A percentile compares a stretch with the other conserved stretches of the same genome.
Evolutionary conservation across 2,797 vertebrate genomes (phyloP).

Genomic region (Dromococcyx pavoninus): DNA sequence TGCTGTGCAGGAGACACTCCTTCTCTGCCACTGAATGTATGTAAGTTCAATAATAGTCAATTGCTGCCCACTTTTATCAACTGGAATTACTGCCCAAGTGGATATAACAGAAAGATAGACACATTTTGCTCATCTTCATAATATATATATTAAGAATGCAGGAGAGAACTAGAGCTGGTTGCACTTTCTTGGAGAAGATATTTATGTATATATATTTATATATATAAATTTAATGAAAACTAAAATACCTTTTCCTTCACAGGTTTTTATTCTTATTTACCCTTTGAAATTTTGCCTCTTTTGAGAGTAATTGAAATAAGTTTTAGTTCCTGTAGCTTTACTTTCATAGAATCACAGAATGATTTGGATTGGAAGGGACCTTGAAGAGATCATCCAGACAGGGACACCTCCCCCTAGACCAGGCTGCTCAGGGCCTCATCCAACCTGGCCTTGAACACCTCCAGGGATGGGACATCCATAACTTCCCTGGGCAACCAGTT

Average conservation of each 20-base stretch:
- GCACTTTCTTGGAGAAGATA: neutral
- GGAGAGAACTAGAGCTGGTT: neutral
- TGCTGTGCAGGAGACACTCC: neutral
- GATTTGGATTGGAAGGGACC: too few species aligned
- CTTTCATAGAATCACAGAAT: too few species aligned
- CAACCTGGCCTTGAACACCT: too few species aligned
- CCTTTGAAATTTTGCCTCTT: neutral
- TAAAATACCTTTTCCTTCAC: neutral
- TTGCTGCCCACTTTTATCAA: neutral
- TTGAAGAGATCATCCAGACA: too few species aligned
- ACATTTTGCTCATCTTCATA: neutral
- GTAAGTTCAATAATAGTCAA: rapidly evolving
- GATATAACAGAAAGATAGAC: neutral
- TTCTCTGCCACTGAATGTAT: neutral
- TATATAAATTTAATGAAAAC: too few species aligned
- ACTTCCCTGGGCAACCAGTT: too few species aligned
- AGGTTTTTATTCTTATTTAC: neutral
- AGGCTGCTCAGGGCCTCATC: too few species aligned
- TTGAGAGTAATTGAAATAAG: neutral
- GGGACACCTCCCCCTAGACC: too few species aligned
- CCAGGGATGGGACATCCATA: too few species aligned
- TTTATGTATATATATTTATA: too few species aligned
- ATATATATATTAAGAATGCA: neutral
- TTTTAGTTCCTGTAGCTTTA: neutral
- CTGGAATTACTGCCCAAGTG: neutral